phyloP scores from a whole-genome alignment of 1,140 invertebrate genomes.

The Bradynema listronoti region DNA sequence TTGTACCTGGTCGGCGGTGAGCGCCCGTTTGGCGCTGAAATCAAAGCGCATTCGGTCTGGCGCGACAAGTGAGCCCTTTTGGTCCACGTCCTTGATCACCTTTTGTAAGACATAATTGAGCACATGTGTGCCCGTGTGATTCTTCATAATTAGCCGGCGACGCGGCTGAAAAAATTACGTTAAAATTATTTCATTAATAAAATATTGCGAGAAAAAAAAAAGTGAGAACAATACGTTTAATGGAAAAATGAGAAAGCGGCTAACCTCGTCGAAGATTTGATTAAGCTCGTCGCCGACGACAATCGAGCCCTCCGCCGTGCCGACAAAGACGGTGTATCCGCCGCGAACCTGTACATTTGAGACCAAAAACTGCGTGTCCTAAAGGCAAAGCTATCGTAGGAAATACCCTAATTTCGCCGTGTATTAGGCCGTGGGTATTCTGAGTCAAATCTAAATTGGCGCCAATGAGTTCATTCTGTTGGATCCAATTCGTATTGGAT shows the following conservation, averaged over 20 bases:
- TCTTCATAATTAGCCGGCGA: constrained; percentile 85
- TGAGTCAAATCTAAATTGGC: no score
- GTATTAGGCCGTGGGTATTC: no score
- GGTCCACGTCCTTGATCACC: constrained; percentile 83
- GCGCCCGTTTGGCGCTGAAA: constrained; percentile 85
- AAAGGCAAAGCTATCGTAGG: constrained; percentile 34
- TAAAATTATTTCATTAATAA: constrained; percentile 22
- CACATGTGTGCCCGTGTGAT: constrained; percentile 96
- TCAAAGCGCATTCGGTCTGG: constrained; percentile 93
- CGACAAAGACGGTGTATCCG: constrained; percentile 89
- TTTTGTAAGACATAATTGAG: constrained; percentile 86
- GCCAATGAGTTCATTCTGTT: no score
- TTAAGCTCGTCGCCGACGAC: constrained; percentile 77
- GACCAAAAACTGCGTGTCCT: constrained; percentile 80
- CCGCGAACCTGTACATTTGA: constrained; percentile 90
- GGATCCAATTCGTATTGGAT: no score
- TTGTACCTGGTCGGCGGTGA: constrained; percentile 67
- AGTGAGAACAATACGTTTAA: no score
- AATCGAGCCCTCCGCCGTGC: constrained; percentile 67
- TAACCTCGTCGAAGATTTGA: constrained; percentile 71
- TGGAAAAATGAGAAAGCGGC: no score
- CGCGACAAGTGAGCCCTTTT: constrained; percentile 94
- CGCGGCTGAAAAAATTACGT: constrained; percentile 61
- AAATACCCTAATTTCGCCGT: no score
- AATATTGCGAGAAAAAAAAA: no score